These are phyloP conservation scores for Drosophila tripunctata DNA, from an alignment of 2,888 invertebrate species.

Conservation along the genomic window DNA sequence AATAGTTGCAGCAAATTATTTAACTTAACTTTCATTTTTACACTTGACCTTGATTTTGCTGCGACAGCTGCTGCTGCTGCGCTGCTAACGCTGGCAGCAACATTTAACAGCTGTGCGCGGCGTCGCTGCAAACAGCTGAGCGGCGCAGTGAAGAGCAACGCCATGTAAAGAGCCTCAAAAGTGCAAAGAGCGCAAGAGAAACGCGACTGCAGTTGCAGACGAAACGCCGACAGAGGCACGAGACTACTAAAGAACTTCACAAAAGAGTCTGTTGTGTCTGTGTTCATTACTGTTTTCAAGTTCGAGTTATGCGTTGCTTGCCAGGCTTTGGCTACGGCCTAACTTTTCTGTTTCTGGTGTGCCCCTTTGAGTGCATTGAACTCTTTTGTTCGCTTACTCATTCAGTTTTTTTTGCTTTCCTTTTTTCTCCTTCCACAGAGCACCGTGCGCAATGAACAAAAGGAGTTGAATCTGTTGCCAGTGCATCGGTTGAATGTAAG, in stretches of 20 bases:
- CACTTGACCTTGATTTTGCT: slow-evolving; percentile 46
- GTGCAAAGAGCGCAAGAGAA: slow-evolving; percentile 30
- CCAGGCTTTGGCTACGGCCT: slow-evolving; percentile 66
- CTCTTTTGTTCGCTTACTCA: slow-evolving; percentile 8
- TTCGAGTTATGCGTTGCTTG: slow-evolving; percentile 57
- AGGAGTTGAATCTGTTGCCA: slow-evolving; percentile 79
- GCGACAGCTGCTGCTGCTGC: slow-evolving; percentile 9
- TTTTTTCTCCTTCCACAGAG: slow-evolving; percentile 57
- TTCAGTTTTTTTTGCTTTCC: slow-evolving; percentile 5
- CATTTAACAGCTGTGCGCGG: slow-evolving; percentile 42
- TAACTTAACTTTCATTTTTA: slow-evolving; percentile 36
- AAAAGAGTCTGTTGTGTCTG: slow-evolving; percentile 11
- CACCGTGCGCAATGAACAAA: slow-evolving; percentile 82
- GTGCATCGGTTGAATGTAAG: slow-evolving; percentile 78
- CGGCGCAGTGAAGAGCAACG: slow-evolving; percentile 15
- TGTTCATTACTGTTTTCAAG: slow-evolving; percentile 13
- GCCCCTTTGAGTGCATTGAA: slow-evolving; percentile 26
- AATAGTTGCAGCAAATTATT: neutral
- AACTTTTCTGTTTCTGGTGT: slow-evolving; percentile 68
- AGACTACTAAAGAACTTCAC: slow-evolving; percentile 16
- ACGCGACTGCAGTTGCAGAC: slow-evolving; percentile 25
- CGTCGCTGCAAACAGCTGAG: slow-evolving; percentile 32
- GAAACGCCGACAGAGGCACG: slow-evolving; percentile 16
- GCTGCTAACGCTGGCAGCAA: slow-evolving; percentile 3
- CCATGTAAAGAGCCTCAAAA: slow-evolving; percentile 29